Evolutionary conservation across 2,113 vertebrate genomes (phyloP).

Genomic region (Lepidiolamprologus cunningtoni): DNA sequence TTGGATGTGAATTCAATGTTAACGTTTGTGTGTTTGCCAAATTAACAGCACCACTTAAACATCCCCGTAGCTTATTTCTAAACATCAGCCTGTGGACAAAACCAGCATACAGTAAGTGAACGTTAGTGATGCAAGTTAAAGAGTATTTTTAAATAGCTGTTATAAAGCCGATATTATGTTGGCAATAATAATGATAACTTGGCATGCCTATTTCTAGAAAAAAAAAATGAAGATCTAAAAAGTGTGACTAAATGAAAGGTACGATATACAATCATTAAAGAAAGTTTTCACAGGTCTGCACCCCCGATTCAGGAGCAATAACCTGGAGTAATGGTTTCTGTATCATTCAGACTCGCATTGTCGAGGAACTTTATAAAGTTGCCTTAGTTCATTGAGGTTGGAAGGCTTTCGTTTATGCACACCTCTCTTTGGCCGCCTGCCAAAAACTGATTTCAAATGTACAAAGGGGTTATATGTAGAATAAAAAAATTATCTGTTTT

Average conservation of each 20-base stretch:
- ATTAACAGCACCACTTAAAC: background rate
- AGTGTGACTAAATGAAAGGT: background rate
- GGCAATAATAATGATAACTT: background rate
- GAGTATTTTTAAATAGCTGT: background rate
- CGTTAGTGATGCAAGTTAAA: background rate
- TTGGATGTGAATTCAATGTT: background rate
- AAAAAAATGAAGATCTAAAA: background rate
- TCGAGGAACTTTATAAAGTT: background rate
- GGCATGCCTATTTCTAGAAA: background rate
- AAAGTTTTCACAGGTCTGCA: background rate
- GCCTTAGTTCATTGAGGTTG: background rate
- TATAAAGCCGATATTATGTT: background rate
- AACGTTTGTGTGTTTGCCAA: background rate
- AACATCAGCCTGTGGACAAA: background rate
- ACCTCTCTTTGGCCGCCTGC: background rate
- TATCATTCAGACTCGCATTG: background rate
- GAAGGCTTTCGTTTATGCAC: background rate
- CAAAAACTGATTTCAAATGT: background rate
- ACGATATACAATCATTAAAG: background rate
- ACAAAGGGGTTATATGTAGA: background rate
- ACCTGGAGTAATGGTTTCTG: background rate
- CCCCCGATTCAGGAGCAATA: background rate
- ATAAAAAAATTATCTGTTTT: background rate
- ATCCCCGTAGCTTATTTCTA: background rate
- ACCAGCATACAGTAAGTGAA: slow-evolving; percentile 30